Evolutionary conservation across 2,888 invertebrate species (phyloP).

Genomic region (Cheiracanthium punctorium): DNA sequence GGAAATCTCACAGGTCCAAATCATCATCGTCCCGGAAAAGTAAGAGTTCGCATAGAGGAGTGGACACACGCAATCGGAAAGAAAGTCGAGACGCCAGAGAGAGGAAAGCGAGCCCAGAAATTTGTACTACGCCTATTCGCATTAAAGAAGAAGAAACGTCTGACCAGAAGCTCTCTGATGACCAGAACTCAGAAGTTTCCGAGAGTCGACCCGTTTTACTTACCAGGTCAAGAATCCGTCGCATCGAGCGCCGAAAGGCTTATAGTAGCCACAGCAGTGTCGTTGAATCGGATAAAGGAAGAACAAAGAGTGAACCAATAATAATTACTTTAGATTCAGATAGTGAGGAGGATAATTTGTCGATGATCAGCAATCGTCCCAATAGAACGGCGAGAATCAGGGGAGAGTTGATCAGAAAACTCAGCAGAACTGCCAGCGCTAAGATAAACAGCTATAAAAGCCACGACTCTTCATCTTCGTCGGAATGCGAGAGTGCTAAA

Average conservation of each 20-base stretch:
- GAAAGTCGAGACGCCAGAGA: neutral
- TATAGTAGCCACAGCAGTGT: slow-evolving; percentile 30
- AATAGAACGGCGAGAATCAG: slow-evolving; percentile 39
- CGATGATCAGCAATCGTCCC: slow-evolving; percentile 20
- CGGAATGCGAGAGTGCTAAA: slow-evolving; percentile 17
- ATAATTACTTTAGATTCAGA: slow-evolving; percentile 58
- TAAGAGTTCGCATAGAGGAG: neutral
- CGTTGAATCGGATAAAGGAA: slow-evolving; percentile 35
- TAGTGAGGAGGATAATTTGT: slow-evolving; percentile 26
- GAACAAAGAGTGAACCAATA: slow-evolving; percentile 57
- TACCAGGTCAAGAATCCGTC: slow-evolving; percentile 2
- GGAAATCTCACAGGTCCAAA: neutral
- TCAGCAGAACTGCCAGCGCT: neutral
- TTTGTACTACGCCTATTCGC: neutral
- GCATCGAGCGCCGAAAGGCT: neutral
- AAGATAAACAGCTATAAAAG: slow-evolving; percentile 1
- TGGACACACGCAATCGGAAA: neutral
- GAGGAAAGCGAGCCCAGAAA: neutral
- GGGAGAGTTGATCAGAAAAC: slow-evolving; percentile 48
- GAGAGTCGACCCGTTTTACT: slow-evolving; percentile 42
- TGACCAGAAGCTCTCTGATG: slow-evolving; percentile 24
- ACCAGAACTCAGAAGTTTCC: slow-evolving; percentile 34
- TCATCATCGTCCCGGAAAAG: neutral
- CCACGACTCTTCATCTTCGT: slow-evolving; percentile 21
- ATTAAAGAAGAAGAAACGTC: neutral